Base-by-base conservation (phyloP, 2,888 invertebrate genomes). In the Salpingus planirostris region DNA sequence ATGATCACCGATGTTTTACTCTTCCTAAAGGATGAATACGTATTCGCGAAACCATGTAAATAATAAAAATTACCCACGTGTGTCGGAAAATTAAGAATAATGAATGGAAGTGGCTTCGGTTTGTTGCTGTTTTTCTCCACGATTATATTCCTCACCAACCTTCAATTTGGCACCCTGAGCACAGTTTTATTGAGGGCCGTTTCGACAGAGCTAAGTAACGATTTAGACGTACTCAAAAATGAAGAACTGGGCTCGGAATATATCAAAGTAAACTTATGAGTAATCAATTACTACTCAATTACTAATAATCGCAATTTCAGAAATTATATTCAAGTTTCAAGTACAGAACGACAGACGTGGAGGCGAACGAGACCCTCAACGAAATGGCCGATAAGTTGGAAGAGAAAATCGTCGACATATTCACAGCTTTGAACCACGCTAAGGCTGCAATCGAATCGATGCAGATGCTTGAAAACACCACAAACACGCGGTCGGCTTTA, bases 301-400 rank as follows among this genome's bases (percentile, higher is more conserved):
- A 6, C 5, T 26, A 12, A 3, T 26, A 4, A 14, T 29, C 15
- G n/a, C n/a, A 21, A 31, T 57, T 57, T 15, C 33, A 64, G 64
- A 57, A 58, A 44, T 46, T 63, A 27, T 63, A 61, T 44, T 50
- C 51, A 22, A 58, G 55, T 35, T 57, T 60, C 27, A 59, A 60
- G 43, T 57, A 56, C 36, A 46, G 50, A 15, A 38, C 54, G 15
- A 46, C 50, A 29, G 39, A 43, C 15, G 49, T 53, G 31, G 54
- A 60, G 38, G 46, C 54, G 15, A 51, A 55, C 21, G 55, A 53
- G 31, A 49, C 49, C 29, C 40, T 62, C n/a, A 44, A 46, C 25
- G 49, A 47, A 30, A 59, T 63, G 30, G 45, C 56, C 11, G 47
- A 50, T 13, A 58, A 58, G 42, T 38, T 65, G 18, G 57, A 59